Evolutionary conservation across 2,888 invertebrate species (phyloP), one percentile per base, ranked within the genome.

Genomic region (Oscheius myriophilus): DNA sequence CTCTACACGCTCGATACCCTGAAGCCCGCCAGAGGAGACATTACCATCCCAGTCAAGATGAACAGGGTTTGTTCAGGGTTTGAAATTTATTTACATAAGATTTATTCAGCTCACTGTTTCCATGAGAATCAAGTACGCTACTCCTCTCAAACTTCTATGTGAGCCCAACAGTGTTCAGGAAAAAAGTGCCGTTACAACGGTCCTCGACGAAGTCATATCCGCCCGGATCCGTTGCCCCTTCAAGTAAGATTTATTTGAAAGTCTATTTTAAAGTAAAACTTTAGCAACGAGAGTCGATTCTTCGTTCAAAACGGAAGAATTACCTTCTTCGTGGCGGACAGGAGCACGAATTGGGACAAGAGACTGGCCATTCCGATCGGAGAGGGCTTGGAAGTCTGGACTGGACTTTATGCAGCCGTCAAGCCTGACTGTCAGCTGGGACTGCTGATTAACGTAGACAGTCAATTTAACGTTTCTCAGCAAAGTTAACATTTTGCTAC

Each of bases 341-440:
- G 18, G n/a, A 16, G 46, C 46, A 3, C 2, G n/a, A 46, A 46
- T 4, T 46, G 16, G 18, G 46, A 53, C 25, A 25, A 21, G 53
- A 21, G 16, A 23, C 16, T 53, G 18, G 64, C 53, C 43, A 18
- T 55, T 25, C 11, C 11, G 1, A 45, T 67, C 1, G 57, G 58
- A n/a, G 51, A 39, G 14, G 67, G 58, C 11, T 11, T 67, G 42
- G 51, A 58, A 25, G 58, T 49, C 39, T 58, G 58, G 58, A 53
- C 61, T 12, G 68, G 68, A 2, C 62, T 68, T 9, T 61, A 68
- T 21, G 62, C 45, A 26, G 68, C 68, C 33, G 33, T 68, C 43
- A 62, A 68, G 54, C 61, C 55, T 25, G 43, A 61, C n/a, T 52
- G 51, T 16, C 52, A 54, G 55, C 52, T 53, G 0, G 61, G 61